Evolutionary conservation across 92 coral and sea anemone species (phyloP), one percentile per base, ranked within the genome.

Genomic region (Chrysogorgia sp.): DNA sequence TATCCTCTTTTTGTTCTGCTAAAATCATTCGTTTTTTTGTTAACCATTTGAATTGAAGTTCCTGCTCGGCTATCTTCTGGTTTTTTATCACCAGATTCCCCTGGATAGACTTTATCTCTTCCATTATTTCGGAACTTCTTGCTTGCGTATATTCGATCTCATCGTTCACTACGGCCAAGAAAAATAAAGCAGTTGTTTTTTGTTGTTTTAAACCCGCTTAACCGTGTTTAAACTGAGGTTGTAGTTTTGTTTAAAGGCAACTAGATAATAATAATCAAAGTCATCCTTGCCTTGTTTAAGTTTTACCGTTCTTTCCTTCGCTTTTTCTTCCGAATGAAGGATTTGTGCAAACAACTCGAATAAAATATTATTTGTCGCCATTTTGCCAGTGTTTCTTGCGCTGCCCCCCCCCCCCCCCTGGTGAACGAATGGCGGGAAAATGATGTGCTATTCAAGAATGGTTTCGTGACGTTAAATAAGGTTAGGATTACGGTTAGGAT

Each of bases 251-350:
- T 52, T 12, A 3, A 52, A 3, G 6, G 40, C 47, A 25, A n/a
- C n/a, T n/a, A n/a, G n/a, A n/a, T n/a, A n/a, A n/a, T n/a, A n/a
- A n/a, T 33, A 55, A 50, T 3, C 7, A 2, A 15, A 35, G 15
- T 29, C 13, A 40, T 53, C 70, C 96, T 50, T 34, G 91, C 97
- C 86, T 76, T 86, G 71, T 53, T 92, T 96, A 31, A 93, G 80
- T 67, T 83, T 93, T 31, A 87, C 82, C 66, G 81, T 87, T 30
- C 97, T 90, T 72, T 86, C 90, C 24, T 96, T 88, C 30, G 89
- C 89, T 68, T 88, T 87, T 62, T 93, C 97, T 74, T 93, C 97
- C 0, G 97, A 93, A 80, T 91, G 96, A 56, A 91, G 81, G 72
- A 93, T 93, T 77, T 93, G 97, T 80, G 82, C 88, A 79, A 91